Evolutionary conservation across 35 echinoderm and acorn worm genomes (phyloP).

Genomic region (Diadema setosum): DNA sequence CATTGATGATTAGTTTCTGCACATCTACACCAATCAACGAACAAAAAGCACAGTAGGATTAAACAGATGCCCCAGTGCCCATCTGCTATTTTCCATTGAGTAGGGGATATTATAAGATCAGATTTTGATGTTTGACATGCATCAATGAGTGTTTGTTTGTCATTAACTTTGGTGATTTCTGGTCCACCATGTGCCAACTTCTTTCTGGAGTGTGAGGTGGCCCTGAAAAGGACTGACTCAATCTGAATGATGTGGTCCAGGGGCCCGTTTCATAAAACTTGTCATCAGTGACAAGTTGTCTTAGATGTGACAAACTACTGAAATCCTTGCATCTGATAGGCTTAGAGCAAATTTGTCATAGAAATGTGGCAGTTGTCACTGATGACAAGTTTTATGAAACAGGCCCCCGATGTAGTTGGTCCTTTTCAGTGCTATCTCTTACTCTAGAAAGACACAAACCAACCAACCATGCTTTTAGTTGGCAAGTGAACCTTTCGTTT

Average conservation of each 20-base stretch:
- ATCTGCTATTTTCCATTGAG: too few species aligned
- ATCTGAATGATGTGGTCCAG: not conserved
- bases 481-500: not conserved
- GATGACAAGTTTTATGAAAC: not conserved
- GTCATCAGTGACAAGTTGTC: not conserved
- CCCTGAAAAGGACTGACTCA: too few species aligned
- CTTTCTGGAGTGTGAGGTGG: too few species aligned
- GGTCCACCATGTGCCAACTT: too few species aligned
- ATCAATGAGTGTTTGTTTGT: not conserved
- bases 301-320: not conserved
- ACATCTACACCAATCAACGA: too few species aligned
- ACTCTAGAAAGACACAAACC: not conserved
- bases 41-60: too few species aligned
- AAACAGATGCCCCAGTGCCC: too few species aligned
- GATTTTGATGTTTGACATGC: not conserved
- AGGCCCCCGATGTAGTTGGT: not conserved
- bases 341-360: not conserved
- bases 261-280: not conserved
- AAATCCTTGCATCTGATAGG: not conserved
- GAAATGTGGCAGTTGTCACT: not conserved
- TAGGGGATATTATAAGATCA: not conserved
- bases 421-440: not conserved
- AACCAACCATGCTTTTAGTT: not conserved
- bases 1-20: too few species aligned
- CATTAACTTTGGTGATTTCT: not conserved